Evolutionary conservation across 2,888 invertebrate species (phyloP).

Genomic region (Synergus gifuensis): DNA sequence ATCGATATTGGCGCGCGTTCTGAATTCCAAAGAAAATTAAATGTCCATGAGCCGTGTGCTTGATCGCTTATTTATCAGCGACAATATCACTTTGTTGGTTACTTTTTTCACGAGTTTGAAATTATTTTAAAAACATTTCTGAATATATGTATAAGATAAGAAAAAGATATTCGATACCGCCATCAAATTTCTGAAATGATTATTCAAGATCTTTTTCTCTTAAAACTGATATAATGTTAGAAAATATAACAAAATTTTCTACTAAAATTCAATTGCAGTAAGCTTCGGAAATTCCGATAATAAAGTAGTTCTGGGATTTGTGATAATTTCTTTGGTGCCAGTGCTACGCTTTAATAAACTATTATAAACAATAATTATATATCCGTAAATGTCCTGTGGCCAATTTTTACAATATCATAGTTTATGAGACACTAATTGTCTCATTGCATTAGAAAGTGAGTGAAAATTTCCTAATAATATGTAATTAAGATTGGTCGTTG

Average conservation of each 20-base stretch:
- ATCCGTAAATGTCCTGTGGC: neutral
- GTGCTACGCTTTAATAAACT: neutral
- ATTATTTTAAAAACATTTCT: too few species aligned
- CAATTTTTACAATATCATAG: neutral
- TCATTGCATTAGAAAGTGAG: neutral
- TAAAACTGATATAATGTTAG: too few species aligned
- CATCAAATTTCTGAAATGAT: too few species aligned
- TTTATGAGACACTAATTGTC: conserved; percentile 4
- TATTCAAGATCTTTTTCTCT: too few species aligned
- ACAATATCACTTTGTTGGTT: neutral
- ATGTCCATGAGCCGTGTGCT: conserved; percentile 17
- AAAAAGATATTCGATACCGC: too few species aligned
- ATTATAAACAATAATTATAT: neutral
- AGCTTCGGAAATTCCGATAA: neutral
- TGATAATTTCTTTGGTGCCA: neutral
- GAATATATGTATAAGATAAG: too few species aligned
- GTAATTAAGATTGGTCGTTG: neutral
- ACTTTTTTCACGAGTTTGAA: too few species aligned
- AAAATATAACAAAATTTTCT: too few species aligned
- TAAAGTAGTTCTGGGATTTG: neutral
- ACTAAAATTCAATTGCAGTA: neutral
- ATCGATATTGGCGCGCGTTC: conserved; percentile 24
- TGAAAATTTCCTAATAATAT: conserved; percentile 31
- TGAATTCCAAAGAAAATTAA: conserved; percentile 27
- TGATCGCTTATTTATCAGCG: conserved; percentile 25